Percentiles rank a stretch among this genome's conserved stretches.
Conservation (phyloP, 2,888 invertebrate genomes). For the Euproctis similis region DNA sequence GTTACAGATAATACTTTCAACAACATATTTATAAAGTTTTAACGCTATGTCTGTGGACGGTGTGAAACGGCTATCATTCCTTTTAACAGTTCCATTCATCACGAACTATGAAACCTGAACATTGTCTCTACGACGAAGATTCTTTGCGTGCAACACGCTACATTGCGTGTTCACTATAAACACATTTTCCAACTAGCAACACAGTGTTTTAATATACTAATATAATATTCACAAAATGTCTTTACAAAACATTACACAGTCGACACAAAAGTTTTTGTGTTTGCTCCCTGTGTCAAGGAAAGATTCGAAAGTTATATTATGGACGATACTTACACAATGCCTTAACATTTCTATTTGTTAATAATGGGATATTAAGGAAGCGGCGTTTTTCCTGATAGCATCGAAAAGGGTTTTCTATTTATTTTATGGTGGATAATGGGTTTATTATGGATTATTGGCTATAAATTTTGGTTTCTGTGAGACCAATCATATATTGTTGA, state of each 20-base stretch:
- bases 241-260: slow-evolving; percentile 2
- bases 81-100: slow-evolving; percentile 36
- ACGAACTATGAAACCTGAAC: slow-evolving; percentile 26
- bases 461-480: no score
- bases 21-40: slow-evolving; percentile 28
- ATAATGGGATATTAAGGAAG: slow-evolving; percentile 11
- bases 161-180: slow-evolving; percentile 30
- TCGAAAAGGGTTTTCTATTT: slow-evolving; percentile 9
- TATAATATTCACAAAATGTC: neutral
- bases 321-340: slow-evolving; percentile 17
- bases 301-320: slow-evolving; percentile 22
- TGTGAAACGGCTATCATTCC: slow-evolving; percentile 29
- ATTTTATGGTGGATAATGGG: slow-evolving; percentile 4
- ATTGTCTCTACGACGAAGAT: slow-evolving; percentile 37
- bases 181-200: slow-evolving; percentile 13
- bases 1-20: slow-evolving; percentile 25
- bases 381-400: slow-evolving; percentile 9
- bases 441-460: no score
- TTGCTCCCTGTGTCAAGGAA: slow-evolving; percentile 10
- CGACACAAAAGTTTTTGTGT: slow-evolving; percentile 7
- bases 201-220: slow-evolving; percentile 4
- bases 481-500: no score
- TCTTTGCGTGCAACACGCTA: slow-evolving; percentile 49
- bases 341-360: slow-evolving; percentile 22
- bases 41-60: slow-evolving; percentile 27